phyloP scores from a whole-genome alignment of 2,888 invertebrate species.

The Lasioglossum zephyrum region DNA sequence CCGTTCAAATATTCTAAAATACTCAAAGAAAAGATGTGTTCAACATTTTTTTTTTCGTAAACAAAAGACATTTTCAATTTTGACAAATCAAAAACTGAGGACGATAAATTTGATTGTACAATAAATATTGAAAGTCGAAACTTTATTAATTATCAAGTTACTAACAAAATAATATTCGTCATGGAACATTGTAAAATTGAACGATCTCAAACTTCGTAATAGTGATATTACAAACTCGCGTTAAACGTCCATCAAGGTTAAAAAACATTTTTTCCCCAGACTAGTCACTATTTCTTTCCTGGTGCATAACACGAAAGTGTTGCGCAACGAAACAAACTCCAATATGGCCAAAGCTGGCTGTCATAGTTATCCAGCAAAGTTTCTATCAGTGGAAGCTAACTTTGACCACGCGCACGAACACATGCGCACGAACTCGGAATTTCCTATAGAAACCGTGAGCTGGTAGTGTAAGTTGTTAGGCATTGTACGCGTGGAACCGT shows the following conservation, averaged over 20 bases:
- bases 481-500: slow-evolving; percentile 36
- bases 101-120: neutral
- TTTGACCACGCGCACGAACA: slow-evolving; percentile 38
- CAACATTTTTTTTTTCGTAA: too few relatives aligned
- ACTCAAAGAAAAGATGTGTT: too few relatives aligned
- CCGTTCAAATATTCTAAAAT: too few relatives aligned
- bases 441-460: slow-evolving; percentile 33
- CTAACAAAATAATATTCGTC: neutral
- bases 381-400: slow-evolving; percentile 59
- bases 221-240: neutral
- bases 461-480: slow-evolving; percentile 37
- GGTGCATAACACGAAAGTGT: slow-evolving; percentile 6
- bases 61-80: neutral
- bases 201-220: neutral
- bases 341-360: slow-evolving; percentile 41
- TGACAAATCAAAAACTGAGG: neutral
- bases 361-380: slow-evolving; percentile 60
- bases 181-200: neutral
- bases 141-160: neutral
- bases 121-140: neutral
- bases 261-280: neutral
- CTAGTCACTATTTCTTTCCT: slow-evolving; percentile 1
- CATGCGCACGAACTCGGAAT: slow-evolving; percentile 33
- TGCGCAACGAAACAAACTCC: slow-evolving; percentile 47
- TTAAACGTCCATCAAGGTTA: too few relatives aligned